Conservation (phyloP, 2,797 vertebrate species). For the Microctenopoma steveboyesi region DNA sequence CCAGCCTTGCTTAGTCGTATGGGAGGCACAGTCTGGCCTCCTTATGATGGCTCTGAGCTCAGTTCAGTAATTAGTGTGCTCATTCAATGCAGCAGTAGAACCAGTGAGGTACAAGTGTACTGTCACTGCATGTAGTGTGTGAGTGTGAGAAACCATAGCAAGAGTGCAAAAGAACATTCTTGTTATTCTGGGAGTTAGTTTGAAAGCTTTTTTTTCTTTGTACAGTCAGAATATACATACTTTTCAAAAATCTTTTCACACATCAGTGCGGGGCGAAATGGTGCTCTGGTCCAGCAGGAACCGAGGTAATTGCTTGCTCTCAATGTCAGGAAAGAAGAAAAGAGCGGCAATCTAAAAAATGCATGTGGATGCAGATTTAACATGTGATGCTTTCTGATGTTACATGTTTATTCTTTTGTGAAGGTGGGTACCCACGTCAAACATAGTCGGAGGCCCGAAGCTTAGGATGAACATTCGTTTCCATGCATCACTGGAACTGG, state of each 20-base stretch:
- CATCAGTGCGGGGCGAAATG: constrained; percentile 36
- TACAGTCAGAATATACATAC: not conserved
- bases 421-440: too few species aligned
- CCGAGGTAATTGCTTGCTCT: constrained; percentile 44
- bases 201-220: constrained; percentile 1
- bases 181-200: constrained; percentile 2
- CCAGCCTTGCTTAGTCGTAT: constrained; percentile 37
- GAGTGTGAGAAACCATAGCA: constrained; percentile 11
- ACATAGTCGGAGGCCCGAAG: too few species aligned
- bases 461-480: too few species aligned
- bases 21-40: constrained; percentile 35
- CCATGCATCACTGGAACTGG: too few species aligned
- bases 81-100: constrained; percentile 35
- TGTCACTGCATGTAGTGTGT: constrained; percentile 31
- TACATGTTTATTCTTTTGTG: too few species aligned
- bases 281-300: constrained; percentile 31
- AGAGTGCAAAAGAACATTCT: constrained; percentile 6
- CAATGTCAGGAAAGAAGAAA: constrained; percentile 26
- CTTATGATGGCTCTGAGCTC: constrained; percentile 37
- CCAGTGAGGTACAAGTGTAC: constrained; percentile 36
- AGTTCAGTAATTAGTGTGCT: constrained; percentile 53
- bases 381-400: not conserved
- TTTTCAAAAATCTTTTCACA: constrained; percentile 8
- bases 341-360: constrained; percentile 36
- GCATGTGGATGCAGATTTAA: constrained; percentile 19